These are phyloP conservation scores for Galerucella nymphaeae DNA, from an alignment of 2,888 invertebrate species.

Conservation along the genomic window DNA sequence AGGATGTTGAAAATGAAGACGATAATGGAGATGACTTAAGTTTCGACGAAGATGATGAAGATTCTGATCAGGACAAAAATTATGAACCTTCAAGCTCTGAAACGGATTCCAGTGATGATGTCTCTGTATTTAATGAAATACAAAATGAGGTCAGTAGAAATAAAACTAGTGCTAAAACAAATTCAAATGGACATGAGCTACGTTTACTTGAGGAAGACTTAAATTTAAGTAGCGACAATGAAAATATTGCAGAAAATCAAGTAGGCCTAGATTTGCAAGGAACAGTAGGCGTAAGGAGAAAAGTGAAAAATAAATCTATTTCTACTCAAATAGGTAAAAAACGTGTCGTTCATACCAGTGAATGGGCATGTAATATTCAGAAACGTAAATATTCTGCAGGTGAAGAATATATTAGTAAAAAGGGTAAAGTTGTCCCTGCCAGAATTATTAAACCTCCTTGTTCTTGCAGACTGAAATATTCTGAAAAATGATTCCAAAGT, in stretches of 20 bases:
- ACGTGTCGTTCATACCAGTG: slow-evolving; percentile 25
- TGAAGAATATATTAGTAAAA: slow-evolving; percentile 28
- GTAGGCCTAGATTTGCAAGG: slow-evolving; percentile 26
- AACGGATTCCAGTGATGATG: slow-evolving; percentile 22
- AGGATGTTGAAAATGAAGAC: slow-evolving; percentile 25
- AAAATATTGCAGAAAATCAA: slow-evolving; percentile 26
- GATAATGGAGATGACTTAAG: slow-evolving; percentile 25
- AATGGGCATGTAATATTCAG: slow-evolving; percentile 27
- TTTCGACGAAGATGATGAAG: slow-evolving; percentile 23
- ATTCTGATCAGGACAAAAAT: slow-evolving; percentile 23
- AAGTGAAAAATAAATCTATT: slow-evolving; percentile 27
- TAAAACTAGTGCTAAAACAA: slow-evolving; percentile 26
- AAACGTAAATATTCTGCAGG: slow-evolving; percentile 26
- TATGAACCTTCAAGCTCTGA: slow-evolving; percentile 22
- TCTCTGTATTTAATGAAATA: slow-evolving; percentile 25
- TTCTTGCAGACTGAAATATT: slow-evolving; percentile 24
- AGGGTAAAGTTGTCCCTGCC: slow-evolving; percentile 24
- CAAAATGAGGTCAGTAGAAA: slow-evolving; percentile 25
- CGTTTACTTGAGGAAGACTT: slow-evolving; percentile 24
- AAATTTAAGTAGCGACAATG: slow-evolving; percentile 25
- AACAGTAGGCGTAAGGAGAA: slow-evolving; percentile 25
- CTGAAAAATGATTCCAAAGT: slow-evolving; percentile 17
- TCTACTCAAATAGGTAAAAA: slow-evolving; percentile 21
- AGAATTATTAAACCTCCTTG: slow-evolving; percentile 28
- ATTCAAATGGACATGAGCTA: slow-evolving; percentile 24